Evolutionary conservation across 2,797 vertebrate genomes (phyloP).

Genomic region (Parauchenoglanis punctatus): DNA sequence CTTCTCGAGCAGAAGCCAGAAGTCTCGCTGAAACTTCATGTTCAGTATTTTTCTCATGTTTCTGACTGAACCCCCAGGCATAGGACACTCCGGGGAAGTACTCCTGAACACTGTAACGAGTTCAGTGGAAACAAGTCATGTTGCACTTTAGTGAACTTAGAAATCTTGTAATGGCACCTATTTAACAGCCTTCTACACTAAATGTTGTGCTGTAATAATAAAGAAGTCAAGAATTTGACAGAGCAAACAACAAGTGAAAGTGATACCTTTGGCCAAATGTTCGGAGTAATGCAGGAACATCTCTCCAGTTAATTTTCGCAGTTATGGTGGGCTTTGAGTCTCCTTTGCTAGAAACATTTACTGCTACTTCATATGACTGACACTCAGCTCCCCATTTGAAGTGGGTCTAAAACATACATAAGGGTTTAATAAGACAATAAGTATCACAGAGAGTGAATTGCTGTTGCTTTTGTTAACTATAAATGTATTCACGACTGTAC

Average conservation of each 20-base stretch:
- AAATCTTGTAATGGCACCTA: neutral
- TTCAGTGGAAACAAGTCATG: neutral
- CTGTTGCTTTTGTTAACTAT: neutral
- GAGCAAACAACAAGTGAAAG: neutral
- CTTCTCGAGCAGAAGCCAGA: constrained; percentile 64
- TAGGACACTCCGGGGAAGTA: constrained; percentile 74
- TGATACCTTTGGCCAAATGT: constrained; percentile 54
- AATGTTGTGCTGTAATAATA: neutral
- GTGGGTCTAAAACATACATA: constrained; percentile 62
- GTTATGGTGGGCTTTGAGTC: constrained; percentile 63
- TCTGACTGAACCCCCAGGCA: constrained; percentile 68
- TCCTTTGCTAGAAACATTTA: constrained; percentile 59
- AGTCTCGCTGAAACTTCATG: constrained; percentile 68
- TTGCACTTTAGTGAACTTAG: neutral
- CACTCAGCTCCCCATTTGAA: constrained; percentile 79
- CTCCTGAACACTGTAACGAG: constrained; percentile 62
- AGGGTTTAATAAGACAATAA: neutral
- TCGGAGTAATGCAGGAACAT: constrained; percentile 64
- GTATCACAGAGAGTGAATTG: neutral
- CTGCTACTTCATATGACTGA: constrained; percentile 72
- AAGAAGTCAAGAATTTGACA: neutral
- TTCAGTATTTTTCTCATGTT: constrained; percentile 62
- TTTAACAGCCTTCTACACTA: neutral
- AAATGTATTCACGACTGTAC: too few relatives aligned
- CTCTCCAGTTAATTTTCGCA: constrained; percentile 68